A percentile compares a stretch with the other conserved stretches of the same genome.
Evolutionary conservation across 2,113 vertebrate genomes (phyloP).

Genomic region (Ellobius talpinus): DNA sequence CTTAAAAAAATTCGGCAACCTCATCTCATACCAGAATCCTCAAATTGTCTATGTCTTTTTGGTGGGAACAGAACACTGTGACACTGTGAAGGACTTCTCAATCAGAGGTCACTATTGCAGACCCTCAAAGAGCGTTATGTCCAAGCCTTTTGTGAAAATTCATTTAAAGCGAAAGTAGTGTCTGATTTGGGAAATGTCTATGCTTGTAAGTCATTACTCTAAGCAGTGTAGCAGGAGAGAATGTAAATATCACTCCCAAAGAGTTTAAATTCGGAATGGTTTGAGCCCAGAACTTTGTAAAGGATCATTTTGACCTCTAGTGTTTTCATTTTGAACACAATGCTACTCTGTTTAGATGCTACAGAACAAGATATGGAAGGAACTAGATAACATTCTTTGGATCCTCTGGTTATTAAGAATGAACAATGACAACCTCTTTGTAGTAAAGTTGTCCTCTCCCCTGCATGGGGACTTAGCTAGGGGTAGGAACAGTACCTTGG

Average conservation of each 20-base stretch:
- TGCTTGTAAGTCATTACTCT: not conserved
- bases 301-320: not conserved
- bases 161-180: slow-evolving; percentile 49
- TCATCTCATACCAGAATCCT: slow-evolving; percentile 2
- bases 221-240: not conserved
- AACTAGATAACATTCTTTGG: slow-evolving; percentile 40
- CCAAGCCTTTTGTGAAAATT: not conserved
- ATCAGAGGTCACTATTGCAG: not conserved
- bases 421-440: not conserved
- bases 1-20: not conserved
- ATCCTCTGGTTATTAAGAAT: slow-evolving; percentile 49
- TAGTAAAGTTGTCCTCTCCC: not conserved
- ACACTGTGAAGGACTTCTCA: slow-evolving; percentile 3
- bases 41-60: not conserved
- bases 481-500: not conserved
- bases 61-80: not conserved
- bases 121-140: not conserved
- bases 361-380: slow-evolving; percentile 15
- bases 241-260: not conserved
- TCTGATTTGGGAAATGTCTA: not conserved
- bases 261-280: slow-evolving; percentile 35
- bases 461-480: not conserved
- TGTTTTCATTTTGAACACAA: slow-evolving; percentile 36
- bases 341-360: slow-evolving; percentile 33
- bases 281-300: slow-evolving; percentile 48